Base-by-base conservation (phyloP, 1,140 invertebrate species). In the Phocides pigmalion region DNA sequence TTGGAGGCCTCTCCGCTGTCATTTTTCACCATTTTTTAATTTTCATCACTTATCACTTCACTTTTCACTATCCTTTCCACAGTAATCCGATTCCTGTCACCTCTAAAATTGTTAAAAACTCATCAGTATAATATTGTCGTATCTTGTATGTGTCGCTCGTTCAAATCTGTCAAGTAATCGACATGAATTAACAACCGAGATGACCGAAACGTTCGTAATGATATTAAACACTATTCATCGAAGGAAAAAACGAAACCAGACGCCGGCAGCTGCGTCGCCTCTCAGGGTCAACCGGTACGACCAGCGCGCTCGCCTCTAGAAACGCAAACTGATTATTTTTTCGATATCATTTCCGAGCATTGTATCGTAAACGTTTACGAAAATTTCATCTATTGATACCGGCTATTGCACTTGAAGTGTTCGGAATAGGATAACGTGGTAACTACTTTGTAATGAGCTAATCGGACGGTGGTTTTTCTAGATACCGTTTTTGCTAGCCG, bases 261-360 rank as follows among this genome's bases (percentile, higher is more conserved):
- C 62, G 70, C 74, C 66, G 72, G 72, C 77, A 74, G 80, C 76
- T 76, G 73, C 69, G 70, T 72, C 68, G 68, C 73, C 68, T 59
- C 71, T 88, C 88, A 90, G 86, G 88, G 88, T 87, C 86, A 72
- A 82, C 88, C 71, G 74, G 85, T 85, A 68, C 70, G 22, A 64
- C 68, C 51, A 19, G 51, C 51, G 51, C 47, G 69, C 67, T 69
- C 66, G 70, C 64, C 65, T 71, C 41, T 70, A 78, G 37, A 73
- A 62, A 63, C 63, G 76, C 68, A 70, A 76, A 65, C 66, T 66
- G 61, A 66, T 78, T 84, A 81, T 74, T 79, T 79, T 74, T 51
- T 62, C 59, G 44, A 67, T 76, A 73, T 76, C 73, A 79, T 81
- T 77, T 69, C 62, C 78, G 59, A 39, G 62, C 49, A 37, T 53